Base-by-base conservation (phyloP, 1,140 invertebrate genomes). In the Maniola jurtina region DNA sequence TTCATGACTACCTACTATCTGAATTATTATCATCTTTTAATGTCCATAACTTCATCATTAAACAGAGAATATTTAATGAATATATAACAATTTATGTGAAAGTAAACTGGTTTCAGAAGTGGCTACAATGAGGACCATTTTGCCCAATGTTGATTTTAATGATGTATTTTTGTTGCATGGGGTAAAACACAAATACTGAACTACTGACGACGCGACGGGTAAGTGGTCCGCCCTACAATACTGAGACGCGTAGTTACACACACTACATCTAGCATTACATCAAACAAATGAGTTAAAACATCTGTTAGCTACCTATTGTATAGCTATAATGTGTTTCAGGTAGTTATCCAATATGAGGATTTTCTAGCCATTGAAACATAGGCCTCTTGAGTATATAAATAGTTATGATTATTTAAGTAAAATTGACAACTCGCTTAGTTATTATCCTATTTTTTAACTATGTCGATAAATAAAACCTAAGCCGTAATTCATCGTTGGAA, bases 261-360 rank as follows among this genome's bases (percentile, higher is more conserved):
- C 47, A 54, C 35, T 62, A 62, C 13, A 62, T 35, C 57, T 66
- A 66, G 58, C 38, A 47, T 66, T 25, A 56, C 15, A 40, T 54
- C 48, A 66, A 52, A 35, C 38, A 45, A 54, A 55, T 61, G 13
- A 66, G 36, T 66, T 40, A 54, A 52, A 40, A 15, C 54, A 60
- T 52, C 40, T 42, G 13, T 42, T 10, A 42, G 40, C 25, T 25
- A 25, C 25, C 25, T 25, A 25, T 25, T 25, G 25, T 25, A 25
- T 25, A 25, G 25, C 25, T 25, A 25, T 25, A 25, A 4, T 14
- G 35, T 13, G 14, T 25, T 64, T 47, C 52, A 42, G 42, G 6
- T 45, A 11, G 5, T 45, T 45, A 45, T 11, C 13, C 42, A 11
- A 45, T 9, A 38, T 25, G 10, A 5, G 48, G 10, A 8, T 50